phyloP scores from a whole-genome alignment of 2,113 vertebrate genomes.

The Labrus mixtus region DNA sequence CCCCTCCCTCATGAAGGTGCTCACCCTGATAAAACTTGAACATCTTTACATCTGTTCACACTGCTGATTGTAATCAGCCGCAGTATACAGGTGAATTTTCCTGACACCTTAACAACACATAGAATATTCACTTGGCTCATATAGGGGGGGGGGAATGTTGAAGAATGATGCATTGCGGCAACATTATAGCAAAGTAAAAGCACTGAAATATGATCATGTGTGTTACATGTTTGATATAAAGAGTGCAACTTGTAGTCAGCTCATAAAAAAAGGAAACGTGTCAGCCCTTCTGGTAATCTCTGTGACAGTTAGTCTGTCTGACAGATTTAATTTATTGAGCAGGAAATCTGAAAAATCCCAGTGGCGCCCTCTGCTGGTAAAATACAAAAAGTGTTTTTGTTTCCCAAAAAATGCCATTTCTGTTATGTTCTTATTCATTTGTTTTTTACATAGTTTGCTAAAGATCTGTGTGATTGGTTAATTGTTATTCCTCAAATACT shows the following conservation, averaged over 20 bases:
- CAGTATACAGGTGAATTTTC: neutral
- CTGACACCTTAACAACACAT: neutral
- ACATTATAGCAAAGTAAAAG: neutral
- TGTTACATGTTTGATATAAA: slow-evolving; percentile 5
- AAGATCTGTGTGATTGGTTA: neutral
- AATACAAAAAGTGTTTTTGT: too few species aligned
- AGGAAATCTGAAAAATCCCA: slow-evolving; percentile 6
- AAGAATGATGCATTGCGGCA: neutral
- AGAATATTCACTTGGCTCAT: neutral
- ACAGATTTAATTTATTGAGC: slow-evolving; percentile 12
- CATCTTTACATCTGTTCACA: slow-evolving; percentile 51
- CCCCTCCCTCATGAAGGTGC: slow-evolving; percentile 45
- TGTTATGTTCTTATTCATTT: too few species aligned
- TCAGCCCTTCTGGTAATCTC: slow-evolving; percentile 19
- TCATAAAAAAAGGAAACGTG: slow-evolving; percentile 20
- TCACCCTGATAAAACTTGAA: slow-evolving; percentile 47
- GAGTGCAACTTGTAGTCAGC: neutral
- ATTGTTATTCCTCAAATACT: neutral
- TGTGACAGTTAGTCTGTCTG: slow-evolving; percentile 9
- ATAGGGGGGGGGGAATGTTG: neutral
- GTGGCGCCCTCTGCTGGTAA: slow-evolving; percentile 66
- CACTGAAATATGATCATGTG: neutral
- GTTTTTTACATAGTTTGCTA: neutral
- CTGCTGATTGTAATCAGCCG: slow-evolving; percentile 18
- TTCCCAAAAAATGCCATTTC: too few species aligned